phyloP scores from a whole-genome alignment of 2,797 vertebrate genomes.

The Danionella dracula region DNA sequence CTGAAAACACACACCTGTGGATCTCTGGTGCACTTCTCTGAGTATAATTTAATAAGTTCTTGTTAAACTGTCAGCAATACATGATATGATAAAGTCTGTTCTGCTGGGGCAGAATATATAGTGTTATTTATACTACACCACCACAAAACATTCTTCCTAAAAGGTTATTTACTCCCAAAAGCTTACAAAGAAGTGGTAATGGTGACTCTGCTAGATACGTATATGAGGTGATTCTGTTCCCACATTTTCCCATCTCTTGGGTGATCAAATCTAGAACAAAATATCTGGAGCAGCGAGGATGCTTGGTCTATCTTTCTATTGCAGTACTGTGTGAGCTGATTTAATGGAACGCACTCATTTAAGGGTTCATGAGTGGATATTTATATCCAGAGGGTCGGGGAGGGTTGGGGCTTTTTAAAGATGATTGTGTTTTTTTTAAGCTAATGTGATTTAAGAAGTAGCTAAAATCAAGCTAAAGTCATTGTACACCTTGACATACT shows the following conservation, averaged over 20 bases:
- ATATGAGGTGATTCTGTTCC: conserved; percentile 36
- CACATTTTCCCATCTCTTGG: conserved; percentile 47
- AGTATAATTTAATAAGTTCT: too few species aligned
- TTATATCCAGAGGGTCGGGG: conserved; percentile 72
- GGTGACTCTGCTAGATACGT: conserved; percentile 15
- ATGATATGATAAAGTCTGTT: background rate
- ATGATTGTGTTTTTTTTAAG: conserved; percentile 47
- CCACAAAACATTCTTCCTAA: background rate
- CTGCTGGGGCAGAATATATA: conserved; percentile 12
- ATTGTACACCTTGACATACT: background rate
- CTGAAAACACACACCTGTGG: background rate
- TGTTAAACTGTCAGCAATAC: background rate
- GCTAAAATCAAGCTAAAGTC: background rate
- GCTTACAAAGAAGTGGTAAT: background rate
- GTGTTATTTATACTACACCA: background rate
- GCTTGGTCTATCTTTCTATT: conserved; percentile 55
- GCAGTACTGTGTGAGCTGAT: conserved; percentile 58
- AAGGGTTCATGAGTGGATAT: conserved; percentile 66
- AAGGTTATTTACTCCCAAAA: conserved; percentile 13
- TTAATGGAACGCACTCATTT: conserved; percentile 61
- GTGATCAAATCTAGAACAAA: conserved; percentile 59
- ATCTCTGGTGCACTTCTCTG: background rate
- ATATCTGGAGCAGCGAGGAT: conserved; percentile 66
- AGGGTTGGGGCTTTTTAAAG: conserved; percentile 51
- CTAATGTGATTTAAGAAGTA: background rate